Evolutionary conservation across 35 echinoderm and acorn worm genomes (phyloP), one percentile per base, ranked within the genome.

Genomic region (Ophiothrix spiculata): DNA sequence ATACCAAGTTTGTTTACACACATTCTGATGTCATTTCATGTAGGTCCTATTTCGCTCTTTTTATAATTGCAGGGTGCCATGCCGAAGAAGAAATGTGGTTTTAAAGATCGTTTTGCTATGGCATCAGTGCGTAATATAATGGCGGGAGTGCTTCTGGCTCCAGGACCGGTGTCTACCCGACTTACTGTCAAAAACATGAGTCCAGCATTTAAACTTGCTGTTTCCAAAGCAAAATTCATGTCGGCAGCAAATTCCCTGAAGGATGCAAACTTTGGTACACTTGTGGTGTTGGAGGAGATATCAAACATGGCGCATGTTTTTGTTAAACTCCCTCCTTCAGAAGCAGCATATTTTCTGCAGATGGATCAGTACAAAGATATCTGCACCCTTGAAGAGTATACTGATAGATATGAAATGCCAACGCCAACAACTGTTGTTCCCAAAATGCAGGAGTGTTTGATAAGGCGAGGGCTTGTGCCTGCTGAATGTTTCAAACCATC

Each of bases 141-240:
- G 60, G 60, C 60, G 2, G 60, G 60, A 25, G 60, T 69, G 8
- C 60, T 69, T 69, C 60, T 69, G 3, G 60, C 60, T 69, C 60
- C 60, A 6, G 60, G 60, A 25, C 60, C 60, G 4, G 60, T 69
- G 3, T 69, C 60, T 25, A 69, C 60, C 1, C 60, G 60, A 28
- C 60, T 69, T 15, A 69, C 60, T 15, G 60, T 69, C 16, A 69
- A 69, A 69, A 69, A 69, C 60, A 69, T 69, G 60, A 69, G 60
- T 28, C 60, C 60, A 69, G 60, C 60, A 25, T 69, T 69, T n/a
- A 69, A 69, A 69, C 23, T 69, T 15, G 60, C 60, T 12, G 60
- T 69, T 1, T 69, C 60, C 17, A 69, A 69, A 69, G 60, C 60
- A 10, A 69, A 69, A 69, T 69, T 69, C 23, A 10, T 69, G 25